Base-by-base conservation (phyloP, 1,140 invertebrate genomes). In the Amphibalanus amphitrite region DNA sequence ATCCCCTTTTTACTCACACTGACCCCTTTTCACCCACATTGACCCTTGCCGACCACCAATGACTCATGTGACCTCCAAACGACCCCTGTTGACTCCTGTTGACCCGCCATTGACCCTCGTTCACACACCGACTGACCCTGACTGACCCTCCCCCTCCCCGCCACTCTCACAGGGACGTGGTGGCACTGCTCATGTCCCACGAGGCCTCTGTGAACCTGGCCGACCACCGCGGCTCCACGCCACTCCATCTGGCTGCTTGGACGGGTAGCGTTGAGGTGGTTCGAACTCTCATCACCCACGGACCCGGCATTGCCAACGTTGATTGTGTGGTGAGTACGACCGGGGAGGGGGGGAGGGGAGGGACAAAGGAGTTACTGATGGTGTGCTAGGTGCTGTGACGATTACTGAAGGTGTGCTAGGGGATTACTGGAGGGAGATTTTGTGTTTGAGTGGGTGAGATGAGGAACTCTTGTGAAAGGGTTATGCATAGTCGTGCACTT, bases 191-290 rank as follows among this genome's bases (percentile, higher is more conserved):
- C 69, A 82, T 97, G 70, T 86, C 88, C 69, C 87, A 92, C 78
- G 94, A 96, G 78, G 94, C 94, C 3, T 92, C 90, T 1, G 88
- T 91, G 33, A 95, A 95, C 80, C 85, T 91, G 47, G 85, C 89
- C 47, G 92, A 94, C 78, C 84, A 84, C 67, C 88, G 91, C 78
- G 92, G 92, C 25, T 93, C 91, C 67, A 90, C 89, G 4, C 90
- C 93, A 17, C 82, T 95, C 67, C 92, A 95, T 81, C 82, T 95
- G 78, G 91, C 92, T 67, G 90, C 92, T 72, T 95, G 92, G 92
- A 90, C 89, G 25, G 92, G 92, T 17, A 88, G 93, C 78, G 84
- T 87, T 67, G 88, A 92, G 74, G 91, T 94, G 76, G 90, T 93
- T 67, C 82, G 86, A 75, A 79, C 91, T 74, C 83, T 95, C 70